Evolutionary conservation across 2,888 invertebrate genomes (phyloP), one percentile per base, ranked within the genome.

Genomic region (Ethmia dodecea): DNA sequence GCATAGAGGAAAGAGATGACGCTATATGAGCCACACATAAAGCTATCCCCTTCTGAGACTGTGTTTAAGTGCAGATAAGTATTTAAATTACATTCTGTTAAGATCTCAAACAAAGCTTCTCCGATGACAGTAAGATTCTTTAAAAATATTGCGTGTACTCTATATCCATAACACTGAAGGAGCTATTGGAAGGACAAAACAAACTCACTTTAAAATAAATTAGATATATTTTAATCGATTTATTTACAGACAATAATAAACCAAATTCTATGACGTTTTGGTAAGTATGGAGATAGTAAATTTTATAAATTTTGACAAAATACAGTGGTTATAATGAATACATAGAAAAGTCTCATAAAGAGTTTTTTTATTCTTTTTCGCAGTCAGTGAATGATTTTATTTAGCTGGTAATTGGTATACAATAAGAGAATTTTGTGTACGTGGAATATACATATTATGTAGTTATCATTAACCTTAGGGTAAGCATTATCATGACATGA

Each of bases 201-300:
- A 61, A 63, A 62, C 51, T 55, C 54, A 57, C 49, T 43, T 29
- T 55, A 58, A 64, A 65, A 68, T 79, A 74, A 78, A 77, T 79
- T 74, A 78, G 69, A 76, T 80, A 77, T 79, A n/a, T n/a, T n/a
- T 79, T 71, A 66, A 66, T 68, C 63, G 66, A 71, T 86, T 86
- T 87, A 87, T 87, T 86, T 87, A 87, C 87, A 87, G 83, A 81
- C 81, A 83, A 81, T 79, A 75, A 71, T 76, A 68, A 81, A 80
- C 77, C 80, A 78, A 80, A 76, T 72, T 71, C 66, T 72, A 71
- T 73, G 65, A 63, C 65, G 69, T 65, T 72, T 74, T 60, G 64
- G 61, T 63, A 29, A 55, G 64, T 66, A 67, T 18, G 62, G 70
- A n/a, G n/a, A n/a, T n/a, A n/a, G n/a, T 61, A 68, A 71, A 63